phyloP scores from a whole-genome alignment of 2,888 invertebrate species.

The Synanthedon tipuliformis region DNA sequence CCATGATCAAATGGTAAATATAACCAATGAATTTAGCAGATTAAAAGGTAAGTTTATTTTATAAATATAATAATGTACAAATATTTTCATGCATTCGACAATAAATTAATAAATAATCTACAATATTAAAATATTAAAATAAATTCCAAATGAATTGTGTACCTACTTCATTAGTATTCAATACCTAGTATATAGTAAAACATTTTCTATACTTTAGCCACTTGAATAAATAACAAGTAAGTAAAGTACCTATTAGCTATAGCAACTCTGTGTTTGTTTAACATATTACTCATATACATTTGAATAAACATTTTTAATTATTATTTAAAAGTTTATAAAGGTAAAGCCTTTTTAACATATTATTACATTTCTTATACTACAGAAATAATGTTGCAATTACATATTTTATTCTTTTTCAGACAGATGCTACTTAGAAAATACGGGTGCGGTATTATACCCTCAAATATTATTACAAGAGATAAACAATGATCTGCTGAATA shows the following conservation, averaged over 20 bases:
- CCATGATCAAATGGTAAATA: conserved; percentile 42
- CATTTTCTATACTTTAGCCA: too few relatives aligned
- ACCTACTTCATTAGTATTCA: too few relatives aligned
- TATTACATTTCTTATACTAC: too few relatives aligned
- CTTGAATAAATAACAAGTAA: too few relatives aligned
- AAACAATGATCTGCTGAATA: conserved; percentile 74
- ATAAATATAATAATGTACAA: not conserved
- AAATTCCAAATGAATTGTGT: too few relatives aligned
- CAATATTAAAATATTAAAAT: too few relatives aligned
- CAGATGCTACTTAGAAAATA: conserved; percentile 88
- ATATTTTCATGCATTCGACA: not conserved
- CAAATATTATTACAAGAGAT: conserved; percentile 77
- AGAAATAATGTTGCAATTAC: not conserved
- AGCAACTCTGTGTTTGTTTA: too few relatives aligned
- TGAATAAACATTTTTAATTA: not conserved
- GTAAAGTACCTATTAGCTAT: too few relatives aligned
- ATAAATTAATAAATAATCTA: not conserved
- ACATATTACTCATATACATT: not conserved
- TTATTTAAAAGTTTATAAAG: not conserved
- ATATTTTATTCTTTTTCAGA: conserved; percentile 50
- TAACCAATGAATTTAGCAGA: conserved; percentile 51
- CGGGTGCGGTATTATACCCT: conserved; percentile 86
- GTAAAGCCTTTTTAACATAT: too few relatives aligned
- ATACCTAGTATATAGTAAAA: too few relatives aligned
- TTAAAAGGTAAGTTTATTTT: conserved; percentile 42